Evolutionary conservation across 2,888 invertebrate genomes (phyloP).

Genomic region (Macrophya alboannulata): DNA sequence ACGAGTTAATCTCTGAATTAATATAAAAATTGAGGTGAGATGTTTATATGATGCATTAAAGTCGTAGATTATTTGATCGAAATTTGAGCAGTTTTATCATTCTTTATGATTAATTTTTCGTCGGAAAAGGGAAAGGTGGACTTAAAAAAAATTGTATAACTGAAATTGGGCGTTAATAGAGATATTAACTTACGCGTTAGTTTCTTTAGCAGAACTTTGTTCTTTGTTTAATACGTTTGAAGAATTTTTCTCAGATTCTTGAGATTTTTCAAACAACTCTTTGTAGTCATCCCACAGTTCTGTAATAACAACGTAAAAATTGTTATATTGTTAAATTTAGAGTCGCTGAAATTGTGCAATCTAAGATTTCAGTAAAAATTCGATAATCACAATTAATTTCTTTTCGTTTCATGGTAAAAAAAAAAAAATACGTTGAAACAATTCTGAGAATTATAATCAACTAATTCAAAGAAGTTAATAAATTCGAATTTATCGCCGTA

Average conservation of each 20-base stretch:
- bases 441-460: too few relatives aligned
- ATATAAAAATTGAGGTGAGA: background rate
- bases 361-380: too few relatives aligned
- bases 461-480: background rate
- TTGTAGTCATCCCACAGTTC: slow-evolving; percentile 67
- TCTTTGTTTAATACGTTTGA: background rate
- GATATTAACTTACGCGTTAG: background rate
- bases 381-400: too few relatives aligned
- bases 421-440: too few relatives aligned
- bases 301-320: slow-evolving; percentile 60
- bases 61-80: background rate
- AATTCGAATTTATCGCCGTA: background rate
- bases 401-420: too few relatives aligned
- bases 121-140: background rate
- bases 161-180: background rate
- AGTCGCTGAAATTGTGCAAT: too few relatives aligned
- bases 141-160: background rate
- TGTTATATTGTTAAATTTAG: background rate
- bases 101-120: background rate
- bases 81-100: background rate
- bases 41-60: background rate
- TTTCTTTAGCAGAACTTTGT: background rate
- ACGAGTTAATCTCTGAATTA: background rate
- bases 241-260: slow-evolving; percentile 25
- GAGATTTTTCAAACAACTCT: slow-evolving; percentile 52